Percentiles rank a stretch among this genome's conserved stretches.
Conservation (phyloP, 2,113 vertebrate genomes). For the Notiomystis cincta region DNA sequence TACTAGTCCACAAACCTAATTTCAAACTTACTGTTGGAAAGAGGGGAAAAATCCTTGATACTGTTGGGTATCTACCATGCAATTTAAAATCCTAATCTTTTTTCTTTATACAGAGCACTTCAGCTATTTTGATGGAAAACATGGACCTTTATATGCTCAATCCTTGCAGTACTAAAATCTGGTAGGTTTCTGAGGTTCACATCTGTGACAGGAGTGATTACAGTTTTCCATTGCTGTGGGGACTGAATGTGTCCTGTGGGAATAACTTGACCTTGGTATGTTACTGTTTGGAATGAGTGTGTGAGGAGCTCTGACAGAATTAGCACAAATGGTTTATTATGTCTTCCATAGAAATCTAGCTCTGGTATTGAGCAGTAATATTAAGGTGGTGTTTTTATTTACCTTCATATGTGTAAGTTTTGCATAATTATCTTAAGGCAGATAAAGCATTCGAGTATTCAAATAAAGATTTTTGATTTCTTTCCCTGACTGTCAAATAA, state of each 20-base stretch:
- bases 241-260: not conserved
- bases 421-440: not conserved
- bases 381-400: not conserved
- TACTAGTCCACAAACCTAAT: not conserved
- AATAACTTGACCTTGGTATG: not conserved
- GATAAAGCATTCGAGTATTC: not conserved
- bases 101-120: constrained; percentile 83
- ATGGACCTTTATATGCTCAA: constrained; percentile 99
- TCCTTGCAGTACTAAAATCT: constrained; percentile 98
- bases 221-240: not conserved
- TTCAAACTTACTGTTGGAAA: not conserved
- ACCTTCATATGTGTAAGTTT: not conserved
- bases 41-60: not conserved
- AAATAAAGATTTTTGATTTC: not conserved
- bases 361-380: not conserved
- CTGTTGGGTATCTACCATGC: not conserved
- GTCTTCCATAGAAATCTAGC: not conserved
- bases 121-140: constrained; percentile 96
- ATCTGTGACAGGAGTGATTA: not conserved
- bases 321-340: not conserved
- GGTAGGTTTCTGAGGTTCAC: constrained; percentile 75
- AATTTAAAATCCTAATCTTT: not conserved
- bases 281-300: not conserved
- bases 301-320: not conserved
- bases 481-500: not conserved